phyloP scores from a whole-genome alignment of 1,140 invertebrate genomes.

The Drosophila nannoptera region DNA sequence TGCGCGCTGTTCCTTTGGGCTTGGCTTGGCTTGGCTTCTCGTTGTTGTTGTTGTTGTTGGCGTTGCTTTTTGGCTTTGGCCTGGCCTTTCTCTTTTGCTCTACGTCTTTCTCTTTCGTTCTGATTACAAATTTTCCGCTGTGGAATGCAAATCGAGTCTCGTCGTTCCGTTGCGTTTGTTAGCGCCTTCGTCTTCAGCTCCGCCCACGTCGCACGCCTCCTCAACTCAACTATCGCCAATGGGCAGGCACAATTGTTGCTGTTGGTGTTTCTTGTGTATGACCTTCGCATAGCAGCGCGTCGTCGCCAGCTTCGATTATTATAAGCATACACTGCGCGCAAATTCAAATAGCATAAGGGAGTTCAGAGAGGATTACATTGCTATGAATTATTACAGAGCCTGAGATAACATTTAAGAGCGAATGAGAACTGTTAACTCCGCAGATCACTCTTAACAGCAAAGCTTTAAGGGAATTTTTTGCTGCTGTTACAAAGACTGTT shows the following conservation, averaged over 20 bases:
- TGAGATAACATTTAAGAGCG: neutral
- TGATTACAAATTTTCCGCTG: conserved; percentile 40
- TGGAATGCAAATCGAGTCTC: conserved; percentile 42
- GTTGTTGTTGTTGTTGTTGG: neutral
- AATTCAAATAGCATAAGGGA: neutral
- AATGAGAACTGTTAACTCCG: neutral
- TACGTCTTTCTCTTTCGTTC: neutral
- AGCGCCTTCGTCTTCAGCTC: conserved; percentile 36
- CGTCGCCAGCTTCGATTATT: conserved; percentile 66
- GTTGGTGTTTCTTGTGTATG: conserved; percentile 42
- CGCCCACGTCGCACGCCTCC: conserved; percentile 26
- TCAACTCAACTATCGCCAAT: conserved; percentile 19
- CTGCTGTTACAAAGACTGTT: too few species aligned
- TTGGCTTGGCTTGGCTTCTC: neutral
- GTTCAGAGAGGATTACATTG: neutral
- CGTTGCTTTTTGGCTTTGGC: neutral
- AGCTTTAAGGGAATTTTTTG: too few species aligned
- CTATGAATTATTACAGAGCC: neutral
- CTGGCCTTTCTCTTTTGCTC: neutral
- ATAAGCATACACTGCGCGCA: conserved; percentile 57
- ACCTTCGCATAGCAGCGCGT: conserved; percentile 76
- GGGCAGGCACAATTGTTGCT: conserved; percentile 28
- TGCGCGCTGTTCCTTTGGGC: too few species aligned
- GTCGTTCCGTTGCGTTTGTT: conserved; percentile 11
- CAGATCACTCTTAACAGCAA: neutral